These are phyloP conservation scores for Chauna torquata DNA, from an alignment of 2,113 vertebrate species.

Conservation along the genomic window DNA sequence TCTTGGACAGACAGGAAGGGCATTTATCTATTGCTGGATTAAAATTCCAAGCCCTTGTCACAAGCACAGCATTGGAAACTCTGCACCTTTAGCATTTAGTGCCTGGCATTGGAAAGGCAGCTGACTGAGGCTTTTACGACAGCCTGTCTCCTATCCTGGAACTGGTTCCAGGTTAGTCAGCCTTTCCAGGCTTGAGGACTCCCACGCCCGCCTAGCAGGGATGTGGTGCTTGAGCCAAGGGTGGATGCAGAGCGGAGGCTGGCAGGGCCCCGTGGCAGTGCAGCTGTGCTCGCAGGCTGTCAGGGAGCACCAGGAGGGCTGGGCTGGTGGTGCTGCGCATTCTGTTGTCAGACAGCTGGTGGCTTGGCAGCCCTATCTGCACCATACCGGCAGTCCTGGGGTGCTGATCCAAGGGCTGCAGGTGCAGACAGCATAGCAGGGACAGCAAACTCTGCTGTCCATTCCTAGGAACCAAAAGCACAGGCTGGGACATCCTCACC, in stretches of 20 bases:
- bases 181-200: neutral
- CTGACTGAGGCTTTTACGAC: neutral
- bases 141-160: neutral
- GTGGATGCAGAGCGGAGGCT: fast-evolving
- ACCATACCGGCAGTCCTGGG: fast-evolving
- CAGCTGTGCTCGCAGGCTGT: neutral
- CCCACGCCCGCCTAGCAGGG: neutral
- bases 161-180: neutral
- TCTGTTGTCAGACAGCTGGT: neutral
- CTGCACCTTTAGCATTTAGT: neutral
- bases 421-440: fast-evolving
- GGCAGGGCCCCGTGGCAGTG: neutral
- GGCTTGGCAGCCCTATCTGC: neutral
- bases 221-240: fast-evolving
- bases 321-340: fast-evolving
- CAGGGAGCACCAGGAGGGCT: neutral
- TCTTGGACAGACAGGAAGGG: neutral
- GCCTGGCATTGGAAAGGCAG: neutral
- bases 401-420: neutral
- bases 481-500: neutral
- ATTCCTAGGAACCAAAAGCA: neutral
- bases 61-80: neutral
- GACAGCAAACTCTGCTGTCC: neutral
- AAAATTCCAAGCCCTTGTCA: neutral
- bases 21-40: neutral